These are phyloP conservation scores for Columbina picui DNA, from an alignment of 2,113 vertebrate species.

Conservation along the genomic window DNA sequence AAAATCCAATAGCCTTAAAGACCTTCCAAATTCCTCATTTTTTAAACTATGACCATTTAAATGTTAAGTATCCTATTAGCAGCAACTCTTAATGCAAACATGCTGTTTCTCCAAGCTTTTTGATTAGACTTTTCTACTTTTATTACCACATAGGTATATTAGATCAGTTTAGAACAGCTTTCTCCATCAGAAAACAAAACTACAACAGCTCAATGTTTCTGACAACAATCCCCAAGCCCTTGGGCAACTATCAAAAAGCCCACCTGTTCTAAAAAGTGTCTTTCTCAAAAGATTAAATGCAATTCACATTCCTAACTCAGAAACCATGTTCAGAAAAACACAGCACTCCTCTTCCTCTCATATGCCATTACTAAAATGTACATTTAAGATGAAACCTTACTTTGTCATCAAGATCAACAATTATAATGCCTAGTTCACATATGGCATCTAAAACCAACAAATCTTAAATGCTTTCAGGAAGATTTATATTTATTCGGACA, in stretches of 20 bases:
- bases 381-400: not conserved
- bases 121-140: not conserved
- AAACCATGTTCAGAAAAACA: not conserved
- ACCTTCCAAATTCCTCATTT: not conserved
- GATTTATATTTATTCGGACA: not conserved
- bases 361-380: not conserved
- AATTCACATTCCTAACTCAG: not conserved
- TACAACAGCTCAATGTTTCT: not conserved
- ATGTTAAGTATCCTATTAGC: not conserved
- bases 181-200: not conserved
- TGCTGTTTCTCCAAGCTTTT: not conserved
- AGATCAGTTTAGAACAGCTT: not conserved
- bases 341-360: not conserved
- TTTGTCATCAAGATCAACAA: not conserved
- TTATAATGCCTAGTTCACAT: not conserved
- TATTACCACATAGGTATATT: not conserved
- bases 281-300: not conserved
- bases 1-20: not conserved
- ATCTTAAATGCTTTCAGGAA: not conserved
- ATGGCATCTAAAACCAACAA: not conserved
- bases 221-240: not conserved
- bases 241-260: not conserved
- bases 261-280: not conserved
- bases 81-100: not conserved
- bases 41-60: not conserved